These are phyloP conservation scores for Salticus scenicus DNA, from an alignment of 2,888 invertebrate species.

Conservation along the genomic window DNA sequence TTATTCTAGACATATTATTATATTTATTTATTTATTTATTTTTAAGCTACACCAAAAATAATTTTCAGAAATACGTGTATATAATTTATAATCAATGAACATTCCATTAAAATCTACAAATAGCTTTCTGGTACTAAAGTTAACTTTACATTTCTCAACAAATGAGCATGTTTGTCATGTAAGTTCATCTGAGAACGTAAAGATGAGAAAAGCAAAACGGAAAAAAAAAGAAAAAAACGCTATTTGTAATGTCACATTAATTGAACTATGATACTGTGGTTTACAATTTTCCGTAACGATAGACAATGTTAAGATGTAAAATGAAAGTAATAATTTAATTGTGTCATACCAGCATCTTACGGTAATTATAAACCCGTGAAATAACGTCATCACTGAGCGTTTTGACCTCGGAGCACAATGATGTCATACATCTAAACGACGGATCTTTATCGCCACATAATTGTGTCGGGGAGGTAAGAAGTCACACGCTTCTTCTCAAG, in stretches of 20 bases:
- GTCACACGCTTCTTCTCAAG: not conserved
- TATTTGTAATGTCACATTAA: not conserved
- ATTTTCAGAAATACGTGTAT: too few species aligned
- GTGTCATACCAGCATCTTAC: not conserved
- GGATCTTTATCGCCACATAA: not conserved
- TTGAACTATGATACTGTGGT: not conserved
- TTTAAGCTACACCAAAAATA: too few species aligned
- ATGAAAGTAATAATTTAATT: constrained; percentile 8
- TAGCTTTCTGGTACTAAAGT: too few species aligned
- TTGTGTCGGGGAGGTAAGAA: not conserved
- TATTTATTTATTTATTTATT: too few species aligned
- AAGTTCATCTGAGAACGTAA: too few species aligned
- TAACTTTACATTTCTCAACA: too few species aligned
- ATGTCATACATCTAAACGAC: not conserved
- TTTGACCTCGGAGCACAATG: not conserved
- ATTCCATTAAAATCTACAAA: too few species aligned
- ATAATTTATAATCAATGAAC: too few species aligned
- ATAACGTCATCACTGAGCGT: not conserved
- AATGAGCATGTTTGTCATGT: too few species aligned
- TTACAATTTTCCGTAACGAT: not conserved
- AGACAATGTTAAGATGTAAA: not conserved
- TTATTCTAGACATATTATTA: too few species aligned
- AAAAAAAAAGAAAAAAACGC: not conserved
- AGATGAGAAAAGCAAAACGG: too few species aligned
- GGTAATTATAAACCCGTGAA: not conserved